Evolutionary conservation across 2,113 vertebrate species (phyloP).

Genomic region (Equus przewalskii): DNA sequence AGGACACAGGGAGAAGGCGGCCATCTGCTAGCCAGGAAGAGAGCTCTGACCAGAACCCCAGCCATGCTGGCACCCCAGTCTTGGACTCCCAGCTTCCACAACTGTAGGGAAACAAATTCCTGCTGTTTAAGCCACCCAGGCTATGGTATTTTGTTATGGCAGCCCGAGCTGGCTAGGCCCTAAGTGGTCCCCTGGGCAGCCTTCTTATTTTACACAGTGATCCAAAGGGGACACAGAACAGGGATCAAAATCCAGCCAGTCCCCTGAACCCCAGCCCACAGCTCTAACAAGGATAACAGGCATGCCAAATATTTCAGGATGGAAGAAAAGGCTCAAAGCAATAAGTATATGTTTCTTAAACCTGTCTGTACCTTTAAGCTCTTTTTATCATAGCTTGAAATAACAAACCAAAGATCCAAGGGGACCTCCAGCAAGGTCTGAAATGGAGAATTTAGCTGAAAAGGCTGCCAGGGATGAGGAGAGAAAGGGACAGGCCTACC

Average conservation of each 20-base stretch:
- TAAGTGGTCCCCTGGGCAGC: not conserved
- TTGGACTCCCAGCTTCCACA: not conserved
- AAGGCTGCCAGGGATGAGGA: constrained; percentile 19
- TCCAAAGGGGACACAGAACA: not conserved
- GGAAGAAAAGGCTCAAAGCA: constrained; percentile 60
- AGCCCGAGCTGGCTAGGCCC: not conserved
- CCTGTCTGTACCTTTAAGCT: constrained; percentile 33
- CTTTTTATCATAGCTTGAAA: constrained; percentile 61
- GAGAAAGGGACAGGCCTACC: not conserved
- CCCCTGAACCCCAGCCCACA: not conserved
- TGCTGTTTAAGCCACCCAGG: not conserved
- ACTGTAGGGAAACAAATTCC: not conserved
- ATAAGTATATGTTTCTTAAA: constrained; percentile 66
- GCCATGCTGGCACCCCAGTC: not conserved
- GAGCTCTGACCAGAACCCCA: not conserved
- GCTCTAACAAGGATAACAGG: not conserved
- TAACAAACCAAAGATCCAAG: constrained; percentile 57
- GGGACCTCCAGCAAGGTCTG: constrained; percentile 57
- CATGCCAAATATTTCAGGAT: constrained; percentile 52
- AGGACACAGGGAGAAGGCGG: not conserved
- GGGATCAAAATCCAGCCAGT: constrained; percentile 26
- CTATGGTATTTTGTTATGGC: not conserved
- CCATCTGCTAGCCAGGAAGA: not conserved
- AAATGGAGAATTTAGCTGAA: constrained; percentile 60
- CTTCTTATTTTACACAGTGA: not conserved